Base-by-base conservation (phyloP, 2,888 invertebrate genomes). In the Stenodera caucasica region DNA sequence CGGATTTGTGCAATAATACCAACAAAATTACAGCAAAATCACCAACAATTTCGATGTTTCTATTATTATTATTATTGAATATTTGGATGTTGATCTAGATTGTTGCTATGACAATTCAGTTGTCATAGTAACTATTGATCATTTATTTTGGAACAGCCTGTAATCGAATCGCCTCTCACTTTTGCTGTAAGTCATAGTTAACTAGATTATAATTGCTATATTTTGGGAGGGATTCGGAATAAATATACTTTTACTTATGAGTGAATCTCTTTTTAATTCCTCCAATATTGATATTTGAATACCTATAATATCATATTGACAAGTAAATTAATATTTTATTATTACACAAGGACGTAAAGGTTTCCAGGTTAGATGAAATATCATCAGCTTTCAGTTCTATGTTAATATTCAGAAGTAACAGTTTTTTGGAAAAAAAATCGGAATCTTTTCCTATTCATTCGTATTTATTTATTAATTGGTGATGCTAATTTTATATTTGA, bases 311-410 rank as follows among this genome's bases (percentile, higher is more conserved):
- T n/a, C 21, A 18, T 45, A 45, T 21, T 23, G 18, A 23, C 21
- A 45, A 21, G 45, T 45, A 45, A 45, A 45, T 45, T 11, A 45
- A 45, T 23, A 51, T 63, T 63, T 45, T 11, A 45, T 23, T 23
- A 51, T 63, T 63, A 51, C 63, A 63, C 63, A 63, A 63, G 63
- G 63, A 53, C 63, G 50, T 40, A 63, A 63, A 59, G 53, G 63
- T 63, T 63, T 63, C 52, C 63, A 60, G 57, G 63, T 63, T 63
- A 40, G 40, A 45, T 53, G 9, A 58, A 49, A 55, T 56, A 49
- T 49, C 58, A 58, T 45, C 50, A 49, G 40, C 50, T 37, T 23
- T 58, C 30, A 56, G 32, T 53, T 49, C 26, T 2, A 7, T 14
- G 45, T 45, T 18, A 53, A 55, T 53, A 49, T 62, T 40, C 18